phyloP scores from a whole-genome alignment of 2,113 vertebrate genomes.

The Ancistrus triradiatus region DNA sequence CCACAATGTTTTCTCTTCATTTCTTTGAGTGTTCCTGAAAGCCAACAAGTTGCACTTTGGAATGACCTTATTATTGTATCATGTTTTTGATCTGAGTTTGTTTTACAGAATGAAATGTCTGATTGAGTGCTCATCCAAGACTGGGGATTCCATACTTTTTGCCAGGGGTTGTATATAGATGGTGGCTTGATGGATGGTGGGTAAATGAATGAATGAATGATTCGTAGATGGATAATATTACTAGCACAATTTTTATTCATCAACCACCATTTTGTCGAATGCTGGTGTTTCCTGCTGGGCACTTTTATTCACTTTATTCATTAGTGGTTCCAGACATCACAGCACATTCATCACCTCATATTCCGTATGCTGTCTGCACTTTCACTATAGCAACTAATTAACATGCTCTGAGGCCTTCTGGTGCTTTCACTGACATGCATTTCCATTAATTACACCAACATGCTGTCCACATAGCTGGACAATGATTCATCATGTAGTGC shows the following conservation, averaged over 20 bases:
- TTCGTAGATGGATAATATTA: too few species aligned
- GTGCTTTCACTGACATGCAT: conserved; percentile 36
- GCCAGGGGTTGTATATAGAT: too few species aligned
- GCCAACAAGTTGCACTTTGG: too few species aligned
- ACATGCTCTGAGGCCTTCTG: conserved; percentile 27
- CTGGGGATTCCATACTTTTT: too few species aligned
- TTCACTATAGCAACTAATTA: conserved; percentile 44
- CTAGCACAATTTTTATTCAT: not conserved
- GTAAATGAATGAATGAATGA: too few species aligned
- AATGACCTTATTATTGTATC: too few species aligned
- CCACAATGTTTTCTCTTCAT: too few species aligned
- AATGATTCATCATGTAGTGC: conserved; percentile 39
- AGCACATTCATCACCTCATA: conserved; percentile 34
- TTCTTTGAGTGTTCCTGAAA: too few species aligned
- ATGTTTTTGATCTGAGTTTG: too few species aligned
- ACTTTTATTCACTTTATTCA: not conserved
- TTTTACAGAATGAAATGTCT: too few species aligned
- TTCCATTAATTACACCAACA: conserved; percentile 43
- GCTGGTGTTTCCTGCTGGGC: not conserved
- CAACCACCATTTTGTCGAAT: not conserved
- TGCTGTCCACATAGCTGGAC: conserved; percentile 29
- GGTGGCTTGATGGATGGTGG: too few species aligned
- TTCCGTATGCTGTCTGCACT: conserved; percentile 18
- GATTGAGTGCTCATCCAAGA: too few species aligned
- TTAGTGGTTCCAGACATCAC: conserved; percentile 19